Evolutionary conservation across 1,140 invertebrate genomes (phyloP).

Genomic region (Stegodyphus dumicola): DNA sequence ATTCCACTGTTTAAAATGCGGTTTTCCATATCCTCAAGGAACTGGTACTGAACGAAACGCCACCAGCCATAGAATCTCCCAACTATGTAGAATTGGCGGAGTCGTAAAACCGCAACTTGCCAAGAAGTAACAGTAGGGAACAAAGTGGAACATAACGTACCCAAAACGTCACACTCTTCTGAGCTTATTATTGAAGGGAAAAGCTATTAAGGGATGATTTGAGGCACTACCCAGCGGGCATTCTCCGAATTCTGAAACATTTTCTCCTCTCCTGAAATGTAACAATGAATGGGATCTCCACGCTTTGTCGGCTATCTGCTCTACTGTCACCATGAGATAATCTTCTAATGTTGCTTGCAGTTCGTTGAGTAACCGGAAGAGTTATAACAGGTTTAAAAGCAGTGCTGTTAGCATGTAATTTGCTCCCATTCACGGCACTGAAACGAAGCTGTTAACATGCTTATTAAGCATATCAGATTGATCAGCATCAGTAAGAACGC

Average conservation of each 20-base stretch:
- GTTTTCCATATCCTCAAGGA: too few species aligned
- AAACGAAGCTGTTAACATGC: neutral
- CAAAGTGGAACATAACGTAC: constrained; percentile 42
- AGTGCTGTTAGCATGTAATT: neutral
- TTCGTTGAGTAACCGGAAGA: neutral
- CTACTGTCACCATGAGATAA: neutral
- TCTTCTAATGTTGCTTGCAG: neutral
- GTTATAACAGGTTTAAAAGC: neutral
- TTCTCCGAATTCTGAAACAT: neutral
- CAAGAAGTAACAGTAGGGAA: too few species aligned
- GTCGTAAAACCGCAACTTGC: too few species aligned
- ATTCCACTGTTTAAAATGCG: too few species aligned
- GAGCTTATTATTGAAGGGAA: neutral
- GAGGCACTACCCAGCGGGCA: constrained; percentile 6
- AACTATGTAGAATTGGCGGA: too few species aligned
- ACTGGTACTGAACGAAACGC: too few species aligned
- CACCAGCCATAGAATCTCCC: too few species aligned
- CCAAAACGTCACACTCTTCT: constrained; percentile 17
- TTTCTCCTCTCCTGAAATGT: neutral
- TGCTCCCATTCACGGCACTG: neutral
- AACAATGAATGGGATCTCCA: neutral
- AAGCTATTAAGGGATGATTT: constrained; percentile 27
- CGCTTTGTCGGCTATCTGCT: neutral
- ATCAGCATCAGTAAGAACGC: neutral
- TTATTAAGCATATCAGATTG: constrained; percentile 4